Base-by-base conservation (phyloP, 2,797 vertebrate species). In the Echeneis naucrates region DNA sequence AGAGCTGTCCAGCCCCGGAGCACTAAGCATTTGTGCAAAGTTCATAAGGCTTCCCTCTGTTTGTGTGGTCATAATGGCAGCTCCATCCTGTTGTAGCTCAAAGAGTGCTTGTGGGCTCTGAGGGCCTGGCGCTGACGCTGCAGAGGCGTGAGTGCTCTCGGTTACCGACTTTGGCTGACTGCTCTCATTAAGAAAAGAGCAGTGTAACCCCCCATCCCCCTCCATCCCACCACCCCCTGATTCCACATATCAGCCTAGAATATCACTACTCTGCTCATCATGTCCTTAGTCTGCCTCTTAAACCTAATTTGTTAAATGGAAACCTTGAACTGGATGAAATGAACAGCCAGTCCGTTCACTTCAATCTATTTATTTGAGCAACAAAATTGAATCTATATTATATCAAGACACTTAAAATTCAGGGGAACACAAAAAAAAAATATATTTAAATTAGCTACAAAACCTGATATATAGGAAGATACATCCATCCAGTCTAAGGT, bases 21-120 rank as follows among this genome's bases (percentile, higher is more conserved):
- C 89, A 83, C 73, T 92, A 92, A 93, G 92, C 86, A 86, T 92
- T 94, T 93, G 93, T 94, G 89, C 87, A 93, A 94, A 94, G 94
- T 95, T 95, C 93, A 95, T 93, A 94, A 93, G 94, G 93, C 91
- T 89, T 93, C 89, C 90, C 87, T 93, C 91, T 94, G 92, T 94
- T 94, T 93, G 89, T 92, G 84, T 69, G 78, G 70, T 79, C 75
- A 90, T 92, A 94, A 93, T 92, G 87, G 82, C 74, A 80, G 89
- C 91, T 92, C 90, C 92, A 92, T 93, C 93, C 92, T 93, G 88
- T 72, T 83, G 87, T 89, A 88, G 90, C 89, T 94, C 90, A 91
- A 93, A 89, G 89, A 90, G 87, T 68, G 81, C 88, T 89, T 81
- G 73, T 68, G 77, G 81, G 82, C 78, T 85, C 76, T 80, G 80